Evolutionary conservation across 2,797 vertebrate species (phyloP).

Genomic region (Poecilia wingei): DNA sequence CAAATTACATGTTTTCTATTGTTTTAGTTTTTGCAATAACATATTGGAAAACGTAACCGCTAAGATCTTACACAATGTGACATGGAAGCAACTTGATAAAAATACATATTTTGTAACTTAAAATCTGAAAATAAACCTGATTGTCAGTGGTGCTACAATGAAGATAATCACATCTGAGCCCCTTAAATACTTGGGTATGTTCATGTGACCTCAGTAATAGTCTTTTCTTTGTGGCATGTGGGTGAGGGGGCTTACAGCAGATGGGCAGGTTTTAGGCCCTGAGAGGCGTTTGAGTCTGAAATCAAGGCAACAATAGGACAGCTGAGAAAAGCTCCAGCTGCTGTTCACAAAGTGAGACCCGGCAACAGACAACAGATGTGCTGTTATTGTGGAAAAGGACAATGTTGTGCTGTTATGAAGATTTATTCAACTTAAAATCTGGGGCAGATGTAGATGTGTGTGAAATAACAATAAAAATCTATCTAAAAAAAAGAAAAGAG

Average conservation of each 20-base stretch:
- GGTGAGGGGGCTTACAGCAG: slow-evolving; percentile 12
- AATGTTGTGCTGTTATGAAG: not conserved
- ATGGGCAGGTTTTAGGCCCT: slow-evolving; percentile 5
- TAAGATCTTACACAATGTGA: too few relatives aligned
- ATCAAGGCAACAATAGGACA: slow-evolving; percentile 15
- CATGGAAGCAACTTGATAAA: not conserved
- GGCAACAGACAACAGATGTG: slow-evolving; percentile 19
- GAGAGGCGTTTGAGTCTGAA: not conserved
- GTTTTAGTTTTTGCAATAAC: not conserved
- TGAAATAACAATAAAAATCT: not conserved
- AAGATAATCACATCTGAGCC: not conserved
- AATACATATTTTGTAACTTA: not conserved
- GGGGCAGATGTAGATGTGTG: not conserved
- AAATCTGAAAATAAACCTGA: not conserved
- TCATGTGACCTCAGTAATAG: not conserved
- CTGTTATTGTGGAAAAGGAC: not conserved
- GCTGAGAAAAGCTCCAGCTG: slow-evolving; percentile 21
- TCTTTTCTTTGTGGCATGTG: not conserved
- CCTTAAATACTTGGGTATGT: not conserved
- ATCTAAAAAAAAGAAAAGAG: not conserved
- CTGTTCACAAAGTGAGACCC: slow-evolving; percentile 2
- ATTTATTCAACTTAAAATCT: not conserved
- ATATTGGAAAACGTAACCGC: too few relatives aligned
- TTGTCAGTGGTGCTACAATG: not conserved
- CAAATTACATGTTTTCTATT: not conserved